A percentile compares a stretch with the other conserved stretches of the same genome.
phyloP scores from a whole-genome alignment of 2,113 vertebrate genomes.

The Glaucomys volans region DNA sequence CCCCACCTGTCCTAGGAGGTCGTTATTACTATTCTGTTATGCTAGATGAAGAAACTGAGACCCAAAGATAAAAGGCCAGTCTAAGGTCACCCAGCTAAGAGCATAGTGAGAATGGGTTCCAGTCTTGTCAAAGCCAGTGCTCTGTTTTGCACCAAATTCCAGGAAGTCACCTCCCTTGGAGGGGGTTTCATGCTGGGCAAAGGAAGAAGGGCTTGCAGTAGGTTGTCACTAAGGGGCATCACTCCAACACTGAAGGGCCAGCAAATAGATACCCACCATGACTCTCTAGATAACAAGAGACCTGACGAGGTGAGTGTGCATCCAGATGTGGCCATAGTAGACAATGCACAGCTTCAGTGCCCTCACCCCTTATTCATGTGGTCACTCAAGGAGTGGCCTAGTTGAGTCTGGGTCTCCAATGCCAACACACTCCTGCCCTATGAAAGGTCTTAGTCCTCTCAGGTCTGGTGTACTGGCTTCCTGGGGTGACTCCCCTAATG shows the following conservation, averaged over 20 bases:
- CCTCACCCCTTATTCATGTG: not conserved
- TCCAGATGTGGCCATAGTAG: rapidly evolving
- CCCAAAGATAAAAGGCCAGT: not conserved
- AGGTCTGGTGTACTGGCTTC: not conserved
- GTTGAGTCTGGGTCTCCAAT: not conserved
- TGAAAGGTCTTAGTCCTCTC: not conserved
- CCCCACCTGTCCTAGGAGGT: not conserved
- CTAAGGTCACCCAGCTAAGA: not conserved
- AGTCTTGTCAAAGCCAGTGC: not conserved
- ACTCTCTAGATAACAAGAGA: not conserved
- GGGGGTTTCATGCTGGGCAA: not conserved
- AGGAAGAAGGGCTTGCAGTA: not conserved
- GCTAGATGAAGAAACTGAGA: not conserved
- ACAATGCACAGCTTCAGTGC: rapidly evolving
- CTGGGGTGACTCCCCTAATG: not conserved
- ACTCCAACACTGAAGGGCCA: not conserved
- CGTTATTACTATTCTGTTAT: not conserved
- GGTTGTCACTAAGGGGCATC: not conserved
- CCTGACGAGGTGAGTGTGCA: rapidly evolving
- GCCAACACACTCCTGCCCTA: not conserved
- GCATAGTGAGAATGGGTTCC: not conserved
- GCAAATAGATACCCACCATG: not conserved
- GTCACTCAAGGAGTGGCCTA: not conserved
- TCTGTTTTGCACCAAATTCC: not conserved
- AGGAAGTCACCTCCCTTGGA: not conserved